Conservation (phyloP, 2,888 invertebrate species). For the Neocrepidodera transversa region DNA sequence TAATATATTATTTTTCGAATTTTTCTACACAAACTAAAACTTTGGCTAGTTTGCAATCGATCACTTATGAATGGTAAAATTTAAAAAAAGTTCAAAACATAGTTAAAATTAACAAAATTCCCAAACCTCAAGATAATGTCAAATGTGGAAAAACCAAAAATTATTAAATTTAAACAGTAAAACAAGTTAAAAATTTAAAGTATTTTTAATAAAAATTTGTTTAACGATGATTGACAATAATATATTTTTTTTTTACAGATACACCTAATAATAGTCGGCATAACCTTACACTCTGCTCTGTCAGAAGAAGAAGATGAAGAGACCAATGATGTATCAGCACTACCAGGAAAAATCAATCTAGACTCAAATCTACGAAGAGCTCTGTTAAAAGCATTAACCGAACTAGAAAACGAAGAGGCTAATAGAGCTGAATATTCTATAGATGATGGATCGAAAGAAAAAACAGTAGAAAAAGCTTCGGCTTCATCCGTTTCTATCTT, state of each 20-base stretch:
- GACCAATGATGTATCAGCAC: constrained; percentile 19
- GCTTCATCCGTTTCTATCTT: constrained; percentile 68
- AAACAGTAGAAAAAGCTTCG: constrained; percentile 59
- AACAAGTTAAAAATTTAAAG: no score
- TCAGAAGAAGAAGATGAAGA: constrained; percentile 23
- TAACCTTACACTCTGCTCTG: neutral
- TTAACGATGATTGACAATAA: no score
- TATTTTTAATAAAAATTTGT: no score
- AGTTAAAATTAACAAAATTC: no score
- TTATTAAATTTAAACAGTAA: no score
- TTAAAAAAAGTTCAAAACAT: no score
- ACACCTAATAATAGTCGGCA: constrained; percentile 4
- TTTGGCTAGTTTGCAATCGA: no score
- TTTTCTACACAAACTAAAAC: no score
- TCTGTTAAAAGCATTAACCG: constrained; percentile 76
- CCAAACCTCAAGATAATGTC: no score
- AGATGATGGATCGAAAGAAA: constrained; percentile 50
- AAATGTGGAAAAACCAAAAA: no score
- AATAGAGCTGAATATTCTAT: constrained; percentile 57
- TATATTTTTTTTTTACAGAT: constrained; percentile 28
- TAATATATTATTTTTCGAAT: no score
- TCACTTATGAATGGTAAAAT: no score
- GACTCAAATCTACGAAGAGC: constrained; percentile 80
- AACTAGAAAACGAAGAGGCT: constrained; percentile 73
- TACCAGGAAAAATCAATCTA: constrained; percentile 61